Conservation (phyloP, 1,140 invertebrate genomes). For the Sinella curviseta region DNA sequence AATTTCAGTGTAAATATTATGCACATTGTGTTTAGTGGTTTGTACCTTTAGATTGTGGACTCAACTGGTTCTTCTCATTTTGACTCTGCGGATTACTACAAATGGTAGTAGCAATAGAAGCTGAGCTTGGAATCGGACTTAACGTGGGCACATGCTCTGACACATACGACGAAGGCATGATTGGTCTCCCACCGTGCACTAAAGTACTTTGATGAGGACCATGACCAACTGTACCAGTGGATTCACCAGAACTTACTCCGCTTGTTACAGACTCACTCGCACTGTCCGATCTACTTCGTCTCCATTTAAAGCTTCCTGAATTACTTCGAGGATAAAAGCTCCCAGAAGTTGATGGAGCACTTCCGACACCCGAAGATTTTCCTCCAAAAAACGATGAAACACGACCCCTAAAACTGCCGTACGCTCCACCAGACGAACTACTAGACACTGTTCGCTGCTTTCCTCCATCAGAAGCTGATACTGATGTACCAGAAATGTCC, state of each 20-base stretch:
- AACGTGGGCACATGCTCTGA: conserved; percentile 62
- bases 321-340: conserved; percentile 49
- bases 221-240: conserved; percentile 51
- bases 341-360: background rate
- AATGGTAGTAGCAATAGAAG: conserved; percentile 50
- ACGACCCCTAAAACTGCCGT: conserved; percentile 35
- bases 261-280: conserved; percentile 76
- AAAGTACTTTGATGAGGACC: background rate
- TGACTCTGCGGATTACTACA: background rate
- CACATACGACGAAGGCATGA: conserved; percentile 13
- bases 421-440: background rate
- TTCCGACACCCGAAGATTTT: conserved; percentile 3
- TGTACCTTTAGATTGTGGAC: conserved; percentile 13
- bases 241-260: conserved; percentile 75
- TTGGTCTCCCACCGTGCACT: background rate
- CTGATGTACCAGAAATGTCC: background rate
- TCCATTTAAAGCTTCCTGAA: conserved; percentile 51
- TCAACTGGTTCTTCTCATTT: background rate
- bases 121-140: conserved; percentile 78
- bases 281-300: conserved; percentile 55
- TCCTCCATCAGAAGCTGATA: background rate
- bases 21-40: background rate
- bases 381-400: conserved; percentile 24
- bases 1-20: background rate
- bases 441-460: background rate